Evolutionary conservation across 2,888 invertebrate species (phyloP).

Genomic region (Drosophila sordidula): DNA sequence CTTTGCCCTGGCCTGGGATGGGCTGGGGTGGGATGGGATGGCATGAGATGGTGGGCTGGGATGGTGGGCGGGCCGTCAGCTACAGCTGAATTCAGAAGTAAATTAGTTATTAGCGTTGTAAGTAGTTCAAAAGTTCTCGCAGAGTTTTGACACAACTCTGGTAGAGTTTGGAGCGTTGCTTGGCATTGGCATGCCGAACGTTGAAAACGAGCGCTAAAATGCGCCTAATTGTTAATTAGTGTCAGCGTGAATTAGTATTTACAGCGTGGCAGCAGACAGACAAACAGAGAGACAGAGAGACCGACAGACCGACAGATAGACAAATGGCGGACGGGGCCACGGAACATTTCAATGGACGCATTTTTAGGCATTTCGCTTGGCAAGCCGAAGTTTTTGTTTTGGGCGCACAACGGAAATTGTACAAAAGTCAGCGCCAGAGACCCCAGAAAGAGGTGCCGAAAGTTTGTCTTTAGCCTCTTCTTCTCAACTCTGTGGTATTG

Average conservation of each 20-base stretch:
- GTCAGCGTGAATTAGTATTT: constrained; percentile 75
- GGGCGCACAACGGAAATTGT: constrained; percentile 62
- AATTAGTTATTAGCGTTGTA: constrained; percentile 82
- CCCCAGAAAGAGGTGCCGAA: constrained; percentile 47
- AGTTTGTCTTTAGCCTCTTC: constrained; percentile 60
- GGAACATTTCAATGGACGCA: constrained; percentile 58
- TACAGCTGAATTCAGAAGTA: constrained; percentile 57
- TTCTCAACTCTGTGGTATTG: constrained; percentile 77
- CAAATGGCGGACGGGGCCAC: constrained; percentile 1
- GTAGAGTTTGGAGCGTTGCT: constrained; percentile 19
- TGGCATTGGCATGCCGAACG: constrained; percentile 41
- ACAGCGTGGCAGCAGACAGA: constrained; percentile 45
- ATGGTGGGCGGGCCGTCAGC: constrained; percentile 7
- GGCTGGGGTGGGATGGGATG: not conserved
- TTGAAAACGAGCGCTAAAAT: constrained; percentile 67
- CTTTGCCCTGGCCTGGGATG: not conserved
- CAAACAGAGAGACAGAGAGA: constrained; percentile 5
- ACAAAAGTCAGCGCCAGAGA: constrained; percentile 67
- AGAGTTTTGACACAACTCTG: constrained; percentile 51
- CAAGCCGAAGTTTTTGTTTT: constrained; percentile 60
- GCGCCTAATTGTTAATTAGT: constrained; percentile 83
- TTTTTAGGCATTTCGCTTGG: constrained; percentile 70
- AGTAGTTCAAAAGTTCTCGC: constrained; percentile 69
- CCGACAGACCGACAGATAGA: constrained; percentile 3
- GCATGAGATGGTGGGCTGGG: not conserved